Conservation (phyloP, 2,888 invertebrate species). For the Mimas tiliae region DNA sequence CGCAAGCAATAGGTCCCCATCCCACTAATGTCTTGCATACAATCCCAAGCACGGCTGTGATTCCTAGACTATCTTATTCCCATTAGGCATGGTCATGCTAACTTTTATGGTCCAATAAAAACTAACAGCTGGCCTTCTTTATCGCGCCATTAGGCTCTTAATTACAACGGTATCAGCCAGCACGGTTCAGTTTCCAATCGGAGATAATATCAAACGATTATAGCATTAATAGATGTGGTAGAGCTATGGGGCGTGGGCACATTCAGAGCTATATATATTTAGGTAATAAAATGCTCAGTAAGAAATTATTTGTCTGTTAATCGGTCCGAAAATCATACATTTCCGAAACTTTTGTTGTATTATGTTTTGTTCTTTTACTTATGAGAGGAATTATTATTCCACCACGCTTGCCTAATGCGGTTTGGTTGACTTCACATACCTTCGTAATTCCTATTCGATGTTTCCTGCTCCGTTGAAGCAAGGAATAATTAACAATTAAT, state of each 20-base stretch:
- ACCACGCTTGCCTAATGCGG: too few species aligned
- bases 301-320: too few species aligned
- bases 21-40: not conserved
- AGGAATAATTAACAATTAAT: too few species aligned
- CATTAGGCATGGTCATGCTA: slow-evolving; percentile 14
- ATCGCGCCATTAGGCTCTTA: slow-evolving; percentile 3
- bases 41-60: too few species aligned
- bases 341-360: too few species aligned
- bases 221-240: not conserved
- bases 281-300: not conserved
- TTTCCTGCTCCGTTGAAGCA: too few species aligned
- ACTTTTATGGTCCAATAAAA: slow-evolving; percentile 18
- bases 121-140: slow-evolving; percentile 9
- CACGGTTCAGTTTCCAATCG: slow-evolving; percentile 13
- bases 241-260: not conserved
- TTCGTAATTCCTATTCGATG: too few species aligned
- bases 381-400: too few species aligned
- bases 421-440: too few species aligned
- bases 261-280: not conserved
- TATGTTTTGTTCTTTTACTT: too few species aligned
- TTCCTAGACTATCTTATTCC: not conserved
- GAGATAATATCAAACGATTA: slow-evolving; percentile 13
- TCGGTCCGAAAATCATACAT: too few species aligned
- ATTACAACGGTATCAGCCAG: slow-evolving; percentile 10
- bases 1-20: too few species aligned